Percentiles rank a stretch among this genome's conserved stretches.
phyloP scores from a whole-genome alignment of 2,888 invertebrate species.

The Brachycybe producta region DNA sequence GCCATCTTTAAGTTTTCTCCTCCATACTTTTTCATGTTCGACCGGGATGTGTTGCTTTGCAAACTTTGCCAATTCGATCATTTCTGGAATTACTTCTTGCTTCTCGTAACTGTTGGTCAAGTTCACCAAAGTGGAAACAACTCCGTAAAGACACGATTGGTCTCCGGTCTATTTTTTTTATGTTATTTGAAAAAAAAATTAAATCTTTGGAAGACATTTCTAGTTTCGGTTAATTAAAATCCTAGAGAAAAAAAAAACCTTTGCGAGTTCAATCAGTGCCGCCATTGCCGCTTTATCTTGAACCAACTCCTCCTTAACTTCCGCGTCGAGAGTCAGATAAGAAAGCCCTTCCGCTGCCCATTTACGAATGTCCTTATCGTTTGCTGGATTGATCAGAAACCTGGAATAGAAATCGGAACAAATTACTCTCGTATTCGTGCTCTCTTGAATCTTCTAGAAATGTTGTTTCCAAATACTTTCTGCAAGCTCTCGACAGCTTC shows the following conservation, averaged over 20 bases:
- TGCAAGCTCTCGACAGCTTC: slow-evolving; percentile 86
- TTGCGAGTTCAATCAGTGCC: slow-evolving; percentile 77
- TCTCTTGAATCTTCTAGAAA: not conserved
- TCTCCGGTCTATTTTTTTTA: slow-evolving; percentile 47
- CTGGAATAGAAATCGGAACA: slow-evolving; percentile 25
- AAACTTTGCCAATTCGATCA: slow-evolving; percentile 95
- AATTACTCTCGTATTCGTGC: not conserved
- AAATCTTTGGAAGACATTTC: too few relatives aligned
- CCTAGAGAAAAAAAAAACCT: too few relatives aligned
- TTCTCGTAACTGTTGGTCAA: slow-evolving; percentile 96
- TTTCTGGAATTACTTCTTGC: slow-evolving; percentile 87
- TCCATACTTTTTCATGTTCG: slow-evolving; percentile 47
- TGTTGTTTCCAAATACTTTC: slow-evolving; percentile 46
- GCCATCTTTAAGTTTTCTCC: too few relatives aligned
- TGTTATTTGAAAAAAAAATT: slow-evolving; percentile 1
- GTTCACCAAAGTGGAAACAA: slow-evolving; percentile 89
- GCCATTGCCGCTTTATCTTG: slow-evolving; percentile 68
- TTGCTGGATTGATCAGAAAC: slow-evolving; percentile 73
- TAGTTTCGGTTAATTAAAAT: not conserved
- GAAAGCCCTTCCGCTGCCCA: slow-evolving; percentile 97
- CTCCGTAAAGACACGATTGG: slow-evolving; percentile 76
- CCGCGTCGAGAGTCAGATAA: slow-evolving; percentile 91
- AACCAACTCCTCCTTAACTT: slow-evolving; percentile 91
- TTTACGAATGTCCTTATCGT: slow-evolving; percentile 75
- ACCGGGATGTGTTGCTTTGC: slow-evolving; percentile 98